Evolutionary conservation across 1,140 invertebrate species (phyloP), one percentile per base, ranked within the genome.

Genomic region (Aphelinus atriplicis): DNA sequence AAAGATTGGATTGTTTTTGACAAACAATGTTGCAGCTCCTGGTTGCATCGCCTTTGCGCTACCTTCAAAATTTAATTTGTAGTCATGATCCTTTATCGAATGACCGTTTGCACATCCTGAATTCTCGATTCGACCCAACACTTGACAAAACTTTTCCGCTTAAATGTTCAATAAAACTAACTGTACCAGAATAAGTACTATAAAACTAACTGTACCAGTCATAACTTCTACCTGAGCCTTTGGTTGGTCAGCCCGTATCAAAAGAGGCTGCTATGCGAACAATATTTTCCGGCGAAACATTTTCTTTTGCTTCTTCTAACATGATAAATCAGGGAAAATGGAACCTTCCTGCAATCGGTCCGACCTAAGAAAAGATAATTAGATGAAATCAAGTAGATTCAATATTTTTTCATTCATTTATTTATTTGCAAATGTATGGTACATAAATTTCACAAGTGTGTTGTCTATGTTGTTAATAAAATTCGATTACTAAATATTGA

Each of bases 171-270:
- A 80, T 79, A 10, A 79, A 62, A 56, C 76, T 67, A 51, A 71
- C 74, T 47, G 53, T 68, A 42, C 73, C 65, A 62, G 26, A 50
- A 3, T 69, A 51, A 61, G 26, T 26, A 26, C 26, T 26, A 26
- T 26, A 26, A 26, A 26, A 26, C 26, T 26, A 26, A 26, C 26
- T 26, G 76, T 73, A 3, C 79, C 79, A 58, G 72, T 80, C 77
- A 43, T 77, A 80, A n/a, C 75, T 74, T 68, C 73, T 74, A 7
- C 78, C 76, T 9, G 71, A 77, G 26, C 75, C 76, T 69, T 75
- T 73, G 7, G 77, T 80, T 48, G 74, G 70, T 74, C 78, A 79
- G 7, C 79, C 78, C 62, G 71, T 77, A 45, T 80, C 76, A 26
- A 26, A 26, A 26, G 26, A 26, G 26, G 26, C 26, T 26, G 26